Percentiles rank a stretch among this genome's conserved stretches.
Evolutionary conservation across 2,888 invertebrate genomes (phyloP).

Genomic region (Caenorhabditis virilis): DNA sequence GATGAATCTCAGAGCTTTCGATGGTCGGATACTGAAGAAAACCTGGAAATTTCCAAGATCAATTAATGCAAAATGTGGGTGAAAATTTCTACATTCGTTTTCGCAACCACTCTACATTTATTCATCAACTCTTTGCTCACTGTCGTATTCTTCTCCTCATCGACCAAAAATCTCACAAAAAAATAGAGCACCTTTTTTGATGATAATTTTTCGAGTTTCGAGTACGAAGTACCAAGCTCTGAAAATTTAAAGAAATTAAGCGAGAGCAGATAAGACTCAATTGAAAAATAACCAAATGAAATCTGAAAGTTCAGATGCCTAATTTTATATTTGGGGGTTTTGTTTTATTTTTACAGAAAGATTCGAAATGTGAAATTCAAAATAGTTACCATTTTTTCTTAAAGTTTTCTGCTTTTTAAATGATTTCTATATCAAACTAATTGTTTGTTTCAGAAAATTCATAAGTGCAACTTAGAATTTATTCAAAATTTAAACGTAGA

Average conservation of each 20-base stretch:
- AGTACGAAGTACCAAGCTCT: background rate
- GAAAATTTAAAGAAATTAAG: background rate
- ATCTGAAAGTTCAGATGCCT: too few relatives aligned
- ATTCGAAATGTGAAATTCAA: too few relatives aligned
- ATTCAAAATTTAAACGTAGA: too few relatives aligned
- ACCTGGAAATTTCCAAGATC: slow-evolving; percentile 7
- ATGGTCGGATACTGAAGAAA: slow-evolving; percentile 29
- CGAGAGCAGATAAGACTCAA: background rate
- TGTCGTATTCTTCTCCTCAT: slow-evolving; percentile 31
- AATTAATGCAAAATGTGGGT: too few relatives aligned
- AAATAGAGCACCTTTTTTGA: slow-evolving; percentile 10
- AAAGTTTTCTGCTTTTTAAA: too few relatives aligned
- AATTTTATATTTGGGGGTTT: too few relatives aligned
- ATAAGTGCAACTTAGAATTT: too few relatives aligned
- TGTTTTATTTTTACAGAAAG: too few relatives aligned
- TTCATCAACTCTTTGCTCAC: slow-evolving; percentile 31
- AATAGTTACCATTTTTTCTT: too few relatives aligned
- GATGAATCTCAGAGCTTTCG: slow-evolving; percentile 18
- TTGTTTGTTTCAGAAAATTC: too few relatives aligned
- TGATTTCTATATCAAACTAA: too few relatives aligned
- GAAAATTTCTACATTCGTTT: slow-evolving; percentile 7
- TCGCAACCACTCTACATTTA: slow-evolving; percentile 12
- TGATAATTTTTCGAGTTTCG: slow-evolving; percentile 10
- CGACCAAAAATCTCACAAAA: slow-evolving; percentile 32
- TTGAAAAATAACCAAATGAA: background rate